Base-by-base conservation (phyloP, 1,140 invertebrate species). In the Drosophila baimaii region DNA sequence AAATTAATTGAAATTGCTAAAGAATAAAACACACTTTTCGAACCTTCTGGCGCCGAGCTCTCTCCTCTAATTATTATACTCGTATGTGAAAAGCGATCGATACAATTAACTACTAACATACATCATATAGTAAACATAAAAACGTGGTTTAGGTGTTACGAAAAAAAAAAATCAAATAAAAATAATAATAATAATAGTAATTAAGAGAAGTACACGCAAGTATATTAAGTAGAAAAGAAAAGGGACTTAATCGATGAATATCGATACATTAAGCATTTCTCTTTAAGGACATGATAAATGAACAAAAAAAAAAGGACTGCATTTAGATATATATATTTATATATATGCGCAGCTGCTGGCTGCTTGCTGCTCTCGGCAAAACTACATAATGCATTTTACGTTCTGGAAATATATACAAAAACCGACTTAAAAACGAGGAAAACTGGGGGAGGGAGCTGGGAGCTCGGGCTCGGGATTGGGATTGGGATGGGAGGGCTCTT, bases 101-200 rank as follows among this genome's bases (percentile, higher is more conserved):
- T 66, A 29, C 46, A 65, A 83, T 86, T 79, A 79, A 49, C 79
- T 86, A 81, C 68, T 81, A 76, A 81, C 65, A 47, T 81, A 86
- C 62, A 86, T 61, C 56, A 33, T 71, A 73, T 56, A 71, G 63
- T 66, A 81, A 81, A 63, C 51, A 71, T 66, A 69, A 64, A 61
- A 64, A 62, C 23, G 62, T 64, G 52, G 44, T 58, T 72, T 54
- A 46, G 49, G 35, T 63, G 56, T 73, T 56, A 51, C 65, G 57
- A 73, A 69, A 77, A 55, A 70, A 77, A 55, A 73, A 15, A 49
- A 27, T n/a, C n/a, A n/a, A 12, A 31, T 51, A 35, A 35, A 13
- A 37, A 37, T 35, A 29, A 31, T 44, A 63, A 37, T 49, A 54
- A 74, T 54, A 72, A 66, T 78, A 75, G 61, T 81, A 69, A 71